These are phyloP conservation scores for Nixonia krombeini DNA, from an alignment of 1,140 invertebrate species.

Conservation along the genomic window DNA sequence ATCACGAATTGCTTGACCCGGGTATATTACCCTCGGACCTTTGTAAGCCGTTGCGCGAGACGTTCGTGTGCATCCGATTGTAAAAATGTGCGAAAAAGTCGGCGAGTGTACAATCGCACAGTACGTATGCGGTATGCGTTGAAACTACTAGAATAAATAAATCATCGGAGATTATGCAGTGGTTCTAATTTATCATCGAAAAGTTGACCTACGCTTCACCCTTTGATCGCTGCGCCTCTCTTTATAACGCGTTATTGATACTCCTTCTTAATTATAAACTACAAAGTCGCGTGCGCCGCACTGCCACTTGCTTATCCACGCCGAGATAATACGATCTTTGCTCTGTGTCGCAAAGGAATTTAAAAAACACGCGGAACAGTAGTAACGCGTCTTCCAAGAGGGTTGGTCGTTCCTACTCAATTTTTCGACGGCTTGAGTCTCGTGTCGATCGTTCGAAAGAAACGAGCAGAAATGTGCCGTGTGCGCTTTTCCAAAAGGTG, in stretches of 20 bases:
- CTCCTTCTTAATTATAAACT: slow-evolving; percentile 28
- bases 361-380: slow-evolving; percentile 23
- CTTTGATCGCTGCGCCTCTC: slow-evolving; percentile 12
- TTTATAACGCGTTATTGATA: slow-evolving; percentile 19
- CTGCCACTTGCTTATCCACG: slow-evolving; percentile 19
- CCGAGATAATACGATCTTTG: slow-evolving; percentile 34
- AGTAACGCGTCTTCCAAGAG: slow-evolving; percentile 23
- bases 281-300: slow-evolving; percentile 40
- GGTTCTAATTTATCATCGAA: slow-evolving; percentile 17
- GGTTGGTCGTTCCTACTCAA: slow-evolving; percentile 21
- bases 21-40: slow-evolving; percentile 30
- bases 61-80: slow-evolving; percentile 12
- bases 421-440: slow-evolving; percentile 16
- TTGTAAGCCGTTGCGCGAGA: slow-evolving; percentile 8
- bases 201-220: slow-evolving; percentile 37
- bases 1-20: slow-evolving; percentile 26
- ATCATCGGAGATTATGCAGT: slow-evolving; percentile 26
- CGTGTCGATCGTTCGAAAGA: slow-evolving; percentile 7
- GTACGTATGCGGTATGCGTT: neutral
- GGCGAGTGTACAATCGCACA: neutral
- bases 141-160: slow-evolving; percentile 23
- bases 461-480: slow-evolving; percentile 22
- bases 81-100: slow-evolving; percentile 12
- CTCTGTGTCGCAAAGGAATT: slow-evolving; percentile 32
- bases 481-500: slow-evolving; percentile 29